Evolutionary conservation across 2,797 vertebrate genomes (phyloP).

Genomic region (Lerista edwardsae): DNA sequence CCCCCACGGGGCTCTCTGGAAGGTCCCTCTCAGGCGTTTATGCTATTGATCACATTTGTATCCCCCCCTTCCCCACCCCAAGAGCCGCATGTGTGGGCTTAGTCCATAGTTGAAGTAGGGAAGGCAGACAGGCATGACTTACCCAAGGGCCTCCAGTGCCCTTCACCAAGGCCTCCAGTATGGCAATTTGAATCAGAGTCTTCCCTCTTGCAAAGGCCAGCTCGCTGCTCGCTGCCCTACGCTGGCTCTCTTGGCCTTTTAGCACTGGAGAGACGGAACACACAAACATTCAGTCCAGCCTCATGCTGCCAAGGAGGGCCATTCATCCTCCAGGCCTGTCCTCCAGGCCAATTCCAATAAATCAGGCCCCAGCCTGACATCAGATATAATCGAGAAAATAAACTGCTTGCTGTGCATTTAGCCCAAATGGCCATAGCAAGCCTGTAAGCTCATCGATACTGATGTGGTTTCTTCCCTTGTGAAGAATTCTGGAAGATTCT

Average conservation of each 20-base stretch:
- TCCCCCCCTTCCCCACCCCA: not conserved
- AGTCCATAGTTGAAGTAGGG: not conserved
- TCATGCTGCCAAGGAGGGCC: not conserved
- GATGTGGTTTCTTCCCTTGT: slow-evolving; percentile 47
- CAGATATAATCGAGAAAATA: not conserved
- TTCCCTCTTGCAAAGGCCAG: not conserved
- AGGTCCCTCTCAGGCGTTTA: slow-evolving; percentile 40
- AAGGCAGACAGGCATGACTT: not conserved
- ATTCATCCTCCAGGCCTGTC: not conserved
- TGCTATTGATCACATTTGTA: slow-evolving; percentile 37
- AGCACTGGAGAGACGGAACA: not conserved
- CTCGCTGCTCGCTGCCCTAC: too few species aligned
- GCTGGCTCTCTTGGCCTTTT: not conserved
- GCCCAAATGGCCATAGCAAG: not conserved
- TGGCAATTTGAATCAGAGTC: not conserved
- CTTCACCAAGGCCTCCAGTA: not conserved
- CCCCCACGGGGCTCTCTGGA: slow-evolving; percentile 49
- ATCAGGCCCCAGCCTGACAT: not conserved
- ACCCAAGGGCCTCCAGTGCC: not conserved
- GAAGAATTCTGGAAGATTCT: not conserved
- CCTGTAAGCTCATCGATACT: not conserved
- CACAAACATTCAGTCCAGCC: not conserved
- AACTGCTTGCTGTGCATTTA: not conserved
- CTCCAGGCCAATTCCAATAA: not conserved
- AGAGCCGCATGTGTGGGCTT: not conserved